Conservation (phyloP, 2,113 vertebrate genomes). For the Caranx melampygus region DNA sequence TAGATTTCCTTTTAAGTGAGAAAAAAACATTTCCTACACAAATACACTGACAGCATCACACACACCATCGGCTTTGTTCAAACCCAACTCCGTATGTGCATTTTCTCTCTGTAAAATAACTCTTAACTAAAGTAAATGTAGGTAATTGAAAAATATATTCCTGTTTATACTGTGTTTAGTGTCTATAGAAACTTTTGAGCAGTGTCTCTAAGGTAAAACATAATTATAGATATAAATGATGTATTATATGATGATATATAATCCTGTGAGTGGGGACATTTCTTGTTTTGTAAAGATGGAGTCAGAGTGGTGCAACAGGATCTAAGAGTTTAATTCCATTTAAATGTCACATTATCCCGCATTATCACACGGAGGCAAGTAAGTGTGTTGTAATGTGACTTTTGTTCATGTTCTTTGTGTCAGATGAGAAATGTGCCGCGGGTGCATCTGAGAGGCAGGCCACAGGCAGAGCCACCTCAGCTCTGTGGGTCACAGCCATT, state of each 20-base stretch:
- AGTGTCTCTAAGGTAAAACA: too few species aligned
- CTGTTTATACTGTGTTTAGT: too few species aligned
- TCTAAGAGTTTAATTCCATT: not conserved
- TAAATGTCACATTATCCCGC: not conserved
- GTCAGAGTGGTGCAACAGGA: not conserved
- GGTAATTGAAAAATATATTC: too few species aligned
- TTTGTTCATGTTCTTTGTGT: conserved; percentile 15
- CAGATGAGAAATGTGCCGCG: not conserved
- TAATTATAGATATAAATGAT: too few species aligned
- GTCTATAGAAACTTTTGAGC: too few species aligned
- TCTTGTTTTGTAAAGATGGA: not conserved
- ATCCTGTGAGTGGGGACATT: not conserved
- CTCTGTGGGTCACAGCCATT: conserved; percentile 49
- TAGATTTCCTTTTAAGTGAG: not conserved
- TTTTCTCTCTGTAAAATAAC: too few species aligned
- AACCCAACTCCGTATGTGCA: too few species aligned
- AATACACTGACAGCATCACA: not conserved
- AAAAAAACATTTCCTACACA: not conserved
- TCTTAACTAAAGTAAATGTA: too few species aligned
- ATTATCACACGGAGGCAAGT: not conserved
- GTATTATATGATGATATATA: too few species aligned
- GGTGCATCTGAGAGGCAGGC: not conserved
- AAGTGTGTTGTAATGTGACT: not conserved
- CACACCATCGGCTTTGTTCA: not conserved
- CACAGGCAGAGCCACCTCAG: conserved; percentile 11